Conservation (phyloP, 2,797 vertebrate species). For the Hybognathus amarus region DNA sequence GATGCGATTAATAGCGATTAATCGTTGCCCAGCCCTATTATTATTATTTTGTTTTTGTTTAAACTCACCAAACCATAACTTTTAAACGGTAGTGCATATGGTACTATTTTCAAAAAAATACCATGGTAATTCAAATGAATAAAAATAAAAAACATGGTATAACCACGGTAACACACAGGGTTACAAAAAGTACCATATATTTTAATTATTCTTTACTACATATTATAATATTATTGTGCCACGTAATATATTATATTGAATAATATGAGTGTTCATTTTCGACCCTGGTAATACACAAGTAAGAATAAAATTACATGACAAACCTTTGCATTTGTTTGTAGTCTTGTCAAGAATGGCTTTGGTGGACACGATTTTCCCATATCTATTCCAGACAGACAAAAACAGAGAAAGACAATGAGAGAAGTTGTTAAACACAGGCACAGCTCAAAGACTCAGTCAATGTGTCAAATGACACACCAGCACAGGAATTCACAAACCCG, state of each 20-base stretch:
- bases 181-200: neutral
- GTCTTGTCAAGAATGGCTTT: conserved; percentile 99
- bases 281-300: neutral
- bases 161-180: neutral
- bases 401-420: conserved; percentile 43
- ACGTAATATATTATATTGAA: neutral
- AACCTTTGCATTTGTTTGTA: conserved; percentile 99
- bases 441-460: conserved; percentile 44
- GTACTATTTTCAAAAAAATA: neutral
- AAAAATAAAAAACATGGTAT: neutral
- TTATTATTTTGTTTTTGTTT: too few species aligned
- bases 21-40: too few species aligned
- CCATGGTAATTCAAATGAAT: neutral
- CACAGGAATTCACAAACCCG: conserved; percentile 50
- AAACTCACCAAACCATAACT: neutral
- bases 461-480: conserved; percentile 42
- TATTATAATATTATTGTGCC: neutral
- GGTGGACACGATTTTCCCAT: conserved; percentile 98
- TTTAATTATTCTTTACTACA: neutral
- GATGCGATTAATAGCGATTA: too few species aligned
- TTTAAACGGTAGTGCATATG: neutral
- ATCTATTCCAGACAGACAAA: conserved; percentile 77
- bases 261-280: neutral
- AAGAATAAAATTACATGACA: conserved; percentile 52
- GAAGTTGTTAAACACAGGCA: conserved; percentile 31